Base-by-base conservation (phyloP, 2,888 invertebrate genomes). In the Ophioninae sp. region DNA sequence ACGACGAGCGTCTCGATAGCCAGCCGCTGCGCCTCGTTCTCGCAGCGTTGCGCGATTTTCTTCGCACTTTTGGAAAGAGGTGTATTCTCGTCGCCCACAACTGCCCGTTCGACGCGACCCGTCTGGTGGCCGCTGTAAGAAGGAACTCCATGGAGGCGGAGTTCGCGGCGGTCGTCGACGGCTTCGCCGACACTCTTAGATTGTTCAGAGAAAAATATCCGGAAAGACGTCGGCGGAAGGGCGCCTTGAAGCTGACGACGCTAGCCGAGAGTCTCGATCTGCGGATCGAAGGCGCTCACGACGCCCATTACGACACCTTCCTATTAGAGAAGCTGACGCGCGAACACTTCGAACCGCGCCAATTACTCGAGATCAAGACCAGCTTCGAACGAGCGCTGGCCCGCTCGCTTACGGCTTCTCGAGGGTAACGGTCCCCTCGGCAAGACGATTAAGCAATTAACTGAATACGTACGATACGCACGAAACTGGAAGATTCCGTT, bases 51-150 rank as follows among this genome's bases (percentile, higher is more conserved):
- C 21, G 80, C 8, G 20, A 7, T 0, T 81, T 56, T 57, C 23
- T 85, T 6, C 8, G n/a, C 7, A 41, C 0, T 13, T 65, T 81
- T 7, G 30, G 41, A 6, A 67, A 37, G 7, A 70, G 56, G 7
- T 85, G 85, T 17, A 67, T 85, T 0, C 57, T 85, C 17, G 78
- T 83, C 7, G 85, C 83, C 1, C 85, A 85, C 50, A 81, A 83
- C 50, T 73, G 77, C 62, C 41, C 73, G 0, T 85, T 85, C 61
- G 85, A 85, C 23, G 20, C 68, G 1, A 3, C 37, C 0, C 75
- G 73, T 62, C 57, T 82, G 3, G 20, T 84, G 0, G 7, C 17
- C 5, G 41, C 56, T 5, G 23, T 82, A 6, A 37, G 17, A 41
- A 0, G 50, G 0, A 17, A 77, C 6, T 13, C 37, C 0, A 56